Percentiles rank a stretch among this genome's conserved stretches.
Conservation (phyloP, 2,113 vertebrate species). For the Campylomormyrus tamandua region DNA sequence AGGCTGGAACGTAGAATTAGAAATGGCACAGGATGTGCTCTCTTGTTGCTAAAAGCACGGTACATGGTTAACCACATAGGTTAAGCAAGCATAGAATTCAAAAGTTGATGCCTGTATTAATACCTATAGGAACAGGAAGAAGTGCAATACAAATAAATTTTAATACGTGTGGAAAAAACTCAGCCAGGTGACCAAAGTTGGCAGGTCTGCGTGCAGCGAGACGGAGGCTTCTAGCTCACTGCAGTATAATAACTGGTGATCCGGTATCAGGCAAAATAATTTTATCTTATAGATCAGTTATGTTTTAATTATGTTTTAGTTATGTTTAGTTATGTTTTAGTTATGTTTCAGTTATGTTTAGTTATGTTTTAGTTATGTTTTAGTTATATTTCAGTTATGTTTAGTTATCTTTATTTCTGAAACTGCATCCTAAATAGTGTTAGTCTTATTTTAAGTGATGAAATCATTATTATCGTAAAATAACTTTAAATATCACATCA, state of each 20-base stretch:
- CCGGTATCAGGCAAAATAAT: background rate
- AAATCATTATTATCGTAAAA: background rate
- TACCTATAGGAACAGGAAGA: background rate
- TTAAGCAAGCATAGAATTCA: background rate
- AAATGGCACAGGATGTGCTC: background rate
- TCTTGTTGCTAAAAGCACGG: background rate
- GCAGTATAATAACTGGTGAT: background rate
- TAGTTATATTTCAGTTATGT: no score
- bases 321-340: no score
- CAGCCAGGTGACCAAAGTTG: background rate
- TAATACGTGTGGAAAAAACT: background rate
- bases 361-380: no score
- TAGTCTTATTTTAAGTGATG: background rate
- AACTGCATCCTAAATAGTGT: background rate
- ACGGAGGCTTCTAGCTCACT: background rate
- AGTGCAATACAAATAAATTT: background rate
- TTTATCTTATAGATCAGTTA: background rate
- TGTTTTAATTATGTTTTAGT: no score
- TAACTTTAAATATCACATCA: background rate
- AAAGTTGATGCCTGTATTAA: background rate
- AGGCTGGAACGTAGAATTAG: background rate
- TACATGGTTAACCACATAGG: background rate
- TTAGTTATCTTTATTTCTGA: background rate
- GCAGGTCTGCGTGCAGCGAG: background rate
- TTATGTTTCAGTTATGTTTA: no score